Conservation (phyloP, 2,113 vertebrate genomes). For the Anoura caudifer region DNA sequence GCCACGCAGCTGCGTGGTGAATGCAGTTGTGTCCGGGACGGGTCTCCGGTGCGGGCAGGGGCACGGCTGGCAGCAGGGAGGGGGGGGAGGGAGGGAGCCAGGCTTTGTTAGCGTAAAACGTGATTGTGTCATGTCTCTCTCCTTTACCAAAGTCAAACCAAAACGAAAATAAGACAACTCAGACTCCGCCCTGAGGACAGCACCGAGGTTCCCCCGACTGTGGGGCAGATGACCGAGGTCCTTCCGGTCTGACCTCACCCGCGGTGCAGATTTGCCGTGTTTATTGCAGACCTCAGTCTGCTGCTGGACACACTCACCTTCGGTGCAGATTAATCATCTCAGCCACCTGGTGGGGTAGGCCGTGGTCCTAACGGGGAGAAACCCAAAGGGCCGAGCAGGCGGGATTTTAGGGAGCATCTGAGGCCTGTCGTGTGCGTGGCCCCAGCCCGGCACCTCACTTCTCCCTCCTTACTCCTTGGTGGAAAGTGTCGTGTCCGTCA, state of each 20-base stretch:
- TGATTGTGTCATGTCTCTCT: neutral
- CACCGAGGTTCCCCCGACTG: neutral
- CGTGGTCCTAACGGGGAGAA: neutral
- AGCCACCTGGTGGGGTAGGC: neutral
- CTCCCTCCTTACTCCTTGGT: neutral
- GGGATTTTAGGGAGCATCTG: neutral
- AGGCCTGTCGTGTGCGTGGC: neutral
- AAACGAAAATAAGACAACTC: neutral
- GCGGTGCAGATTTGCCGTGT: neutral
- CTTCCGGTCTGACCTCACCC: neutral
- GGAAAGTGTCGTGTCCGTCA: neutral
- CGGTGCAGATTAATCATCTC: neutral
- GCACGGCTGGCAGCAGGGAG: neutral
- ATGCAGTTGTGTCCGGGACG: neutral
- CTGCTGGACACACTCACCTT: neutral
- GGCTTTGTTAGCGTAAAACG: neutral
- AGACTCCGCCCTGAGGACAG: neutral
- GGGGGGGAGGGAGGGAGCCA: neutral
- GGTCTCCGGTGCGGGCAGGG: neutral
- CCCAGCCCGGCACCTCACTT: neutral
- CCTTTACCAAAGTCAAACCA: neutral
- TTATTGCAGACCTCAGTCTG: neutral
- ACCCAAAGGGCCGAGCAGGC: neutral
- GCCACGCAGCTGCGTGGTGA: neutral
- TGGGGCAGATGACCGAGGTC: neutral